Evolutionary conservation across 2,113 vertebrate genomes (phyloP), one percentile per base, ranked within the genome.

Genomic region (Panthera tigris): DNA sequence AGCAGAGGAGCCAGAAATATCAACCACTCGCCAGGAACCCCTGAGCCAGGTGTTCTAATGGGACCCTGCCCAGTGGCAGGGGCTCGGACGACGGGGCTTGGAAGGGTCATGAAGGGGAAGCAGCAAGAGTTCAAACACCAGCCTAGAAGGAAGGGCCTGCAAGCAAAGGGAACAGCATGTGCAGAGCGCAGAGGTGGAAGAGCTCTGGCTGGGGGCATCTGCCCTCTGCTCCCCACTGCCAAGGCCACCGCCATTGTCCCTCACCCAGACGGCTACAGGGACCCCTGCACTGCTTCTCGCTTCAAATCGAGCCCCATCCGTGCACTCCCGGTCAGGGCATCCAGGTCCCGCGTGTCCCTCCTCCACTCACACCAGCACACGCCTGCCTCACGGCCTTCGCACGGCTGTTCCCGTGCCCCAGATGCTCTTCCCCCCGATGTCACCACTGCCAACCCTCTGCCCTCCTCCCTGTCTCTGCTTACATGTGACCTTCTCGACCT

Each of bases 241-340:
- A 25, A 68, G 73, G 83, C n/a, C 50, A 14, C 71, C 36, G 0
- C 63, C 5, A 3, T 1, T 61, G 10, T 5, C 16, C 69, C 45
- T 66, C 2, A 0, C 29, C 55, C 25, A 48, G 4, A 14, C 3
- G 2, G 74, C 57, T 25, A 18, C 55, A 1, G 76, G n/a, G 2
- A 3, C n/a, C 36, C 27, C 41, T 1, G 4, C 57, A 33, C 74
- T 63, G 45, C 21, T 71, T 16, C 66, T 61, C 4, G 23, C 36
- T 33, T 39, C 2, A 0, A 5, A 1, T 14, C 36, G 45, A 3
- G 33, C 45, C 74, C 21, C 2, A 0, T 11, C 27, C 8, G 23
- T 11, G 10, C 4, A 21, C 23, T n/a, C 39, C 16, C 1, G 1
- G 19, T 21, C 61, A 76, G 48, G 31, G 78, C 68, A 21, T 33